These are phyloP conservation scores for Sinocyclocheilus anshuiensis DNA, from an alignment of 2,113 vertebrate species.

Conservation along the genomic window DNA sequence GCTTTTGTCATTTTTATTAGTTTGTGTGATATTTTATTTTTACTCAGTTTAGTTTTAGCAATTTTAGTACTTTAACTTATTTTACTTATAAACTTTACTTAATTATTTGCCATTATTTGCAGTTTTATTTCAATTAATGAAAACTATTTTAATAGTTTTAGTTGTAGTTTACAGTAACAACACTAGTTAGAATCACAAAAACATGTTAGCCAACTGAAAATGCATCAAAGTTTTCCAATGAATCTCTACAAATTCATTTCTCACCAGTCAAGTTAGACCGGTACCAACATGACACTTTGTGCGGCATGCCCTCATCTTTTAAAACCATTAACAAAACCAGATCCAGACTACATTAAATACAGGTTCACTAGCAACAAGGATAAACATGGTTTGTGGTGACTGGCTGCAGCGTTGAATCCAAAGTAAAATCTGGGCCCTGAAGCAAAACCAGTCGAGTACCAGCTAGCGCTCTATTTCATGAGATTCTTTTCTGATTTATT, in stretches of 20 bases:
- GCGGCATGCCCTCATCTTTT: background rate
- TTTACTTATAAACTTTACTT: no score
- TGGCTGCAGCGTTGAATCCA: background rate
- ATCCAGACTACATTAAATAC: background rate
- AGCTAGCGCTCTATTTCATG: constrained; percentile 23
- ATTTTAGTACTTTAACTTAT: no score
- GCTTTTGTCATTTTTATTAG: background rate
- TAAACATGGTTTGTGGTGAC: background rate
- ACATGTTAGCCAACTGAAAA: background rate
- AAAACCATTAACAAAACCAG: background rate
- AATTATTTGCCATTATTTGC: no score
- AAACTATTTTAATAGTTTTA: background rate
- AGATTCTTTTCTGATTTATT: constrained; percentile 36
- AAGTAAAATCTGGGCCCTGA: background rate
- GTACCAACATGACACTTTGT: background rate
- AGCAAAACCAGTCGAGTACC: background rate
- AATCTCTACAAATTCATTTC: background rate
- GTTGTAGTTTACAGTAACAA: background rate
- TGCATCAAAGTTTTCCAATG: background rate
- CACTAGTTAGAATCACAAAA: background rate
- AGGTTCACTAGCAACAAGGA: background rate
- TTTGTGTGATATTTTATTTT: background rate
- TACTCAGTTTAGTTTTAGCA: background rate
- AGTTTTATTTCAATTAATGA: background rate
- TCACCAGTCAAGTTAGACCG: background rate